phyloP scores from a whole-genome alignment of 2,113 vertebrate species.

The Notothenia coriiceps region DNA sequence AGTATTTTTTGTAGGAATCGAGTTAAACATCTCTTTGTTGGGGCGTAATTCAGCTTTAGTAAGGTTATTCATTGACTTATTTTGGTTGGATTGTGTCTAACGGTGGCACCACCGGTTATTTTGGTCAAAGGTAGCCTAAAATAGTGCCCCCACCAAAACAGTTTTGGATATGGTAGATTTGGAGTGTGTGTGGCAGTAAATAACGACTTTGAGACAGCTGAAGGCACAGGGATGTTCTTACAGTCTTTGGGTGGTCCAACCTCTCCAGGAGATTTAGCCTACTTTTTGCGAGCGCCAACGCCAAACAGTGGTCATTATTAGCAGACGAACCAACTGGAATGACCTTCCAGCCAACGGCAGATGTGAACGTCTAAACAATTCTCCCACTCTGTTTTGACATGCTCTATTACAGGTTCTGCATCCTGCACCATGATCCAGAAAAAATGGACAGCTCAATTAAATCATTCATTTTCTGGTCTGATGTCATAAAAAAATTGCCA shows the following conservation, averaged over 20 bases:
- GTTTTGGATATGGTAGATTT: slow-evolving; percentile 57
- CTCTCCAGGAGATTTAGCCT: slow-evolving; percentile 52
- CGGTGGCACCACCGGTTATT: slow-evolving; percentile 65
- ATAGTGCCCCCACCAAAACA: slow-evolving; percentile 66
- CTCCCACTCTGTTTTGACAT: slow-evolving; percentile 72
- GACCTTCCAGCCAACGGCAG: slow-evolving; percentile 70
- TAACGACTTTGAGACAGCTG: slow-evolving; percentile 69
- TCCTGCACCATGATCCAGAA: slow-evolving; percentile 60
- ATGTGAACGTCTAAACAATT: slow-evolving; percentile 73
- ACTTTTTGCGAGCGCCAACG: slow-evolving; percentile 44
- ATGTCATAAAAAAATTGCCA: slow-evolving; percentile 82
- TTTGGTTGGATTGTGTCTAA: slow-evolving; percentile 68
- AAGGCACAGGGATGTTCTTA: slow-evolving; percentile 73
- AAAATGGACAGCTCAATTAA: slow-evolving; percentile 77
- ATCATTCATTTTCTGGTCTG: slow-evolving; percentile 86
- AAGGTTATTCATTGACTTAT: slow-evolving; percentile 68
- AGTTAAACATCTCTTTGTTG: slow-evolving; percentile 48
- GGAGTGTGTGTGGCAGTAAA: slow-evolving; percentile 58
- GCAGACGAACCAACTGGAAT: slow-evolving; percentile 69
- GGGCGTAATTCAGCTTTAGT: slow-evolving; percentile 54
- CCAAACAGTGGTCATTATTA: slow-evolving; percentile 77
- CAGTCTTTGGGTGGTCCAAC: slow-evolving; percentile 78
- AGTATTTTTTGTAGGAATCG: slow-evolving; percentile 8
- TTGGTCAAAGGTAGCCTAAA: slow-evolving; percentile 68
- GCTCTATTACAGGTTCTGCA: slow-evolving; percentile 79